A percentile compares a stretch with the other conserved stretches of the same genome.
phyloP scores from a whole-genome alignment of 2,113 vertebrate genomes.

The Spea multiplicata region DNA sequence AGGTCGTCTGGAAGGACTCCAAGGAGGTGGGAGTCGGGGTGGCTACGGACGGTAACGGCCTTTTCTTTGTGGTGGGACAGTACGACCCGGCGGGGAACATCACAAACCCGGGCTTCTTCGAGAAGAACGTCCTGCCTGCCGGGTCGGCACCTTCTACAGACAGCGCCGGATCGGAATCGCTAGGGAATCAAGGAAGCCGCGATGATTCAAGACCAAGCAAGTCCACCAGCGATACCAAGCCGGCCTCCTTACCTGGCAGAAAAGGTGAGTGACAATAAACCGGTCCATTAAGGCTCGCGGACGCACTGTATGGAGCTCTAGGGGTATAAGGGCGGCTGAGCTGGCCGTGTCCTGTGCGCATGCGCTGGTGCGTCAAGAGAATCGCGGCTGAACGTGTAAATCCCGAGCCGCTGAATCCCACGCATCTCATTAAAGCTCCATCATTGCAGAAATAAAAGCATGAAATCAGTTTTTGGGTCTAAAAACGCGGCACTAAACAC shows the following conservation, averaged over 20 bases:
- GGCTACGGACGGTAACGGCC: slow-evolving; percentile 83
- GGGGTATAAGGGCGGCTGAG: too few species aligned
- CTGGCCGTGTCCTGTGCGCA: too few species aligned
- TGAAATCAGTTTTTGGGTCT: too few species aligned
- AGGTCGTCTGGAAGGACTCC: slow-evolving; percentile 94
- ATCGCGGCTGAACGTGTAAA: too few species aligned
- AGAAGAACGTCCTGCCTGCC: slow-evolving; percentile 87
- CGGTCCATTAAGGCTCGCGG: background rate
- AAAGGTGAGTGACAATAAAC: slow-evolving; percentile 10
- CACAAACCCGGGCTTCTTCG: slow-evolving; percentile 90
- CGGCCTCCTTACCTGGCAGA: background rate
- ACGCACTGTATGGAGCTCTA: too few species aligned
- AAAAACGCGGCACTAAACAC: too few species aligned
- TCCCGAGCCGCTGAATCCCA: too few species aligned
- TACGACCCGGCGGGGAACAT: slow-evolving; percentile 94
- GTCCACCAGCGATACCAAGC: background rate
- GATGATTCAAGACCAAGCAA: background rate
- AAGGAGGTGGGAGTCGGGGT: slow-evolving; percentile 90
- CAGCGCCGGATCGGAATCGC: background rate
- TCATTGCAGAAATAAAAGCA: too few species aligned
- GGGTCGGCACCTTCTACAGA: background rate
- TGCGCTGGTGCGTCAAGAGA: too few species aligned
- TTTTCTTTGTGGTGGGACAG: slow-evolving; percentile 92
- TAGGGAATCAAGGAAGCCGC: background rate
- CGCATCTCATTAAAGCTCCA: too few species aligned